Evolutionary conservation across 2,888 invertebrate species (phyloP).

Genomic region (Zaprionus obscuricornis): DNA sequence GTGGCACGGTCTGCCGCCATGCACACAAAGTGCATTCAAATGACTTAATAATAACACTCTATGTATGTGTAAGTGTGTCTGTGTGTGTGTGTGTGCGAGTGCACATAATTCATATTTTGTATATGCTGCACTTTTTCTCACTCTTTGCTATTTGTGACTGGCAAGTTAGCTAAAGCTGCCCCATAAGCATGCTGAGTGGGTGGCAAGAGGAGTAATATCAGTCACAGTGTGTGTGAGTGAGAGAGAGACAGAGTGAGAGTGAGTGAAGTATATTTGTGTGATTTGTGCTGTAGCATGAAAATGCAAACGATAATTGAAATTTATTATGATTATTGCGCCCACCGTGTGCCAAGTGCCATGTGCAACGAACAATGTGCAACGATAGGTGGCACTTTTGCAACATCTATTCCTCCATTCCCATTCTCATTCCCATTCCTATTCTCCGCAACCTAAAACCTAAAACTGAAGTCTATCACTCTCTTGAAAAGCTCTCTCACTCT

Average conservation of each 20-base stretch:
- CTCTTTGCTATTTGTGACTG: not conserved
- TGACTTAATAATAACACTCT: slow-evolving; percentile 74
- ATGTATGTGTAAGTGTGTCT: not conserved
- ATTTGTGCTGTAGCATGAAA: slow-evolving; percentile 50
- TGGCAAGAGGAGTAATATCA: too few species aligned
- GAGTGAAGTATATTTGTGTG: slow-evolving; percentile 26
- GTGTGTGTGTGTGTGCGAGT: slow-evolving; percentile 2
- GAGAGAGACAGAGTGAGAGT: not conserved
- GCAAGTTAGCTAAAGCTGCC: too few species aligned
- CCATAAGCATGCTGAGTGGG: too few species aligned
- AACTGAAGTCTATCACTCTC: too few species aligned
- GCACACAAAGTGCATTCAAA: slow-evolving; percentile 70
- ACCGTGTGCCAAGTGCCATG: slow-evolving; percentile 49
- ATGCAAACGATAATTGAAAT: slow-evolving; percentile 82
- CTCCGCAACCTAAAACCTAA: too few species aligned
- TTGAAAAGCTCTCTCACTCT: too few species aligned
- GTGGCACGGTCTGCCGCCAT: slow-evolving; percentile 38
- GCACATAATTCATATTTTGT: slow-evolving; percentile 61
- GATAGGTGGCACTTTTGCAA: slow-evolving; percentile 29
- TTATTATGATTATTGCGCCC: slow-evolving; percentile 82
- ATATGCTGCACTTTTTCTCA: slow-evolving; percentile 1
- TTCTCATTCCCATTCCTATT: too few species aligned
- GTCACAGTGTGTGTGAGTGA: too few species aligned
- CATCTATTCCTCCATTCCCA: not conserved
- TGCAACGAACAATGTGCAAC: slow-evolving; percentile 46